phyloP scores from a whole-genome alignment of 2,797 vertebrate species.

The Lophius americanus region DNA sequence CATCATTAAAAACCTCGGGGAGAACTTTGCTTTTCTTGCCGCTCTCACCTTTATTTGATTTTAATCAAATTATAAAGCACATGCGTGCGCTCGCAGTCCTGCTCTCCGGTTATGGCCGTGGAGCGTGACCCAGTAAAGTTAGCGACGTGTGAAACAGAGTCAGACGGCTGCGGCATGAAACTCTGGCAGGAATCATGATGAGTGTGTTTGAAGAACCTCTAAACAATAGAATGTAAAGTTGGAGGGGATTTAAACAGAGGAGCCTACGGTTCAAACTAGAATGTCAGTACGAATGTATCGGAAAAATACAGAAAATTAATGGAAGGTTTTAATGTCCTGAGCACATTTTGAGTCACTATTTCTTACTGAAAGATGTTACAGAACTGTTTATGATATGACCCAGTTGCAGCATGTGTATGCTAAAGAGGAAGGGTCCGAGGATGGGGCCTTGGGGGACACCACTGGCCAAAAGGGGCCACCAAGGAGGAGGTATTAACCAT shows the following conservation, averaged over 20 bases:
- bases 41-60: slow-evolving; percentile 23
- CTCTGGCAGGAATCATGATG: slow-evolving; percentile 34
- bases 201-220: slow-evolving; percentile 32
- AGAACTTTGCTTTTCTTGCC: slow-evolving; percentile 57
- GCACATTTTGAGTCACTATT: no score
- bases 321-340: no score
- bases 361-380: no score
- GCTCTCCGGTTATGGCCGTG: neutral
- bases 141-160: slow-evolving; percentile 28
- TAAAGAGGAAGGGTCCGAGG: no score
- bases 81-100: neutral
- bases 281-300: neutral
- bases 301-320: neutral
- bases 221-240: slow-evolving; percentile 35
- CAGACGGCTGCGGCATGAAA: slow-evolving; percentile 6
- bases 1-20: slow-evolving; percentile 21
- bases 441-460: no score
- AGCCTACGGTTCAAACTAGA: no score
- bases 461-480: no score
- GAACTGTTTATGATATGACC: no score
- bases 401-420: no score
- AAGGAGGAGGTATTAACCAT: no score
- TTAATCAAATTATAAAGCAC: slow-evolving; percentile 54
- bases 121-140: slow-evolving; percentile 36
- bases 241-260: slow-evolving; percentile 47